Conservation (phyloP, 2,113 vertebrate genomes). For the Aphelocoma coerulescens region DNA sequence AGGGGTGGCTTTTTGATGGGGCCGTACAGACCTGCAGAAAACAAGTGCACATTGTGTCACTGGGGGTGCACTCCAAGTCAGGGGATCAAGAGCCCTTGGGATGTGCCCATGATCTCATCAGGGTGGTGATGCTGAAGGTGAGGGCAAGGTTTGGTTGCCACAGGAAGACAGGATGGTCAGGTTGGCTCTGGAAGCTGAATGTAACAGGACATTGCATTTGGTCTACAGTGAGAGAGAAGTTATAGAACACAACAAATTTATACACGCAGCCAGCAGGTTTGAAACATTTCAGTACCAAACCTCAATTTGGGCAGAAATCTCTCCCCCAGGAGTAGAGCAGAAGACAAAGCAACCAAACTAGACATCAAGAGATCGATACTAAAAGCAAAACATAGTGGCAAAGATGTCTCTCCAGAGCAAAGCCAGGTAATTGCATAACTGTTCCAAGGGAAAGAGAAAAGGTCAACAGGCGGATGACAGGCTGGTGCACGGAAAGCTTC, state of each 20-base stretch:
- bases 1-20: not conserved
- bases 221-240: not conserved
- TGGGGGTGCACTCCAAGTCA: not conserved
- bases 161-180: not conserved
- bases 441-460: constrained; percentile 27
- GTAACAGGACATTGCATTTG: not conserved
- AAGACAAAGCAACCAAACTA: not conserved
- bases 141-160: not conserved
- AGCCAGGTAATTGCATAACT: not conserved
- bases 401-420: not conserved
- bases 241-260: not conserved
- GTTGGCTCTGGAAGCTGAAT: not conserved
- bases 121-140: not conserved
- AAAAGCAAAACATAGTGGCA: not conserved
- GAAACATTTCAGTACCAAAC: not conserved
- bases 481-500: not conserved
- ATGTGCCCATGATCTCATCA: not conserved
- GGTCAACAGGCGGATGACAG: constrained; percentile 14
- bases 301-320: not conserved
- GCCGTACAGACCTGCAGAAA: not conserved
- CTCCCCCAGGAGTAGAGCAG: not conserved
- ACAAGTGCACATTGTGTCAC: not conserved
- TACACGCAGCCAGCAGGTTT: not conserved
- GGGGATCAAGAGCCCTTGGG: not conserved
- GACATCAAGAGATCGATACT: not conserved